Evolutionary conservation across 2,113 vertebrate species (phyloP).

Genomic region (Grus americana): DNA sequence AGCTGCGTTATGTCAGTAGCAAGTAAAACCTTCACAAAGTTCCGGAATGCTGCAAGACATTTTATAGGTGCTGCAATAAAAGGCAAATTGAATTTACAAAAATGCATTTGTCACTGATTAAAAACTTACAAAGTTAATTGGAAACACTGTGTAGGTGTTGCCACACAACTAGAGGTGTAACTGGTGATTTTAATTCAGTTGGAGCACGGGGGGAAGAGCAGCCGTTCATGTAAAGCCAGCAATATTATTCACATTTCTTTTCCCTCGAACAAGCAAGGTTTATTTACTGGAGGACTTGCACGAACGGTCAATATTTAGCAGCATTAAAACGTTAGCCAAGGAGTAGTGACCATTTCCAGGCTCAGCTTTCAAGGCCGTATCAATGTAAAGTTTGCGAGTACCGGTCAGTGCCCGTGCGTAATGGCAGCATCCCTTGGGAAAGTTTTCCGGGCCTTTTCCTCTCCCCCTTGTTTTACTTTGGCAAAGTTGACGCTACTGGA

Average conservation of each 20-base stretch:
- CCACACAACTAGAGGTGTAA: conserved; percentile 84
- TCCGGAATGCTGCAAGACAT: conserved; percentile 95
- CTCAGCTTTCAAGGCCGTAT: neutral
- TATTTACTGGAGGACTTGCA: neutral
- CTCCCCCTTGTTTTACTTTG: neutral
- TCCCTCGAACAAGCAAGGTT: neutral
- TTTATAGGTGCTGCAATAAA: conserved; percentile 87
- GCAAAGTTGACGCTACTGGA: conserved; percentile 29
- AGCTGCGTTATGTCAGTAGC: conserved; percentile 96
- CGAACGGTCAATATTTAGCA: neutral
- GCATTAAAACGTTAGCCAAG: neutral
- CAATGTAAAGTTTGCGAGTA: neutral
- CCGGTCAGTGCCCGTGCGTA: neutral
- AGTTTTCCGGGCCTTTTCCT: neutral
- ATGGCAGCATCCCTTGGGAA: neutral
- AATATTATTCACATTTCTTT: neutral
- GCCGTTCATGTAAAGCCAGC: neutral
- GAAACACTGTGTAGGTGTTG: conserved; percentile 84
- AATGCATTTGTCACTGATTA: conserved; percentile 85
- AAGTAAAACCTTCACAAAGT: conserved; percentile 94
- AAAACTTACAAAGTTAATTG: conserved; percentile 86
- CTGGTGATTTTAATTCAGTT: conserved; percentile 74
- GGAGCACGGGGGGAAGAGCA: neutral
- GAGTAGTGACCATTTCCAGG: neutral
- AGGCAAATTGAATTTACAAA: conserved; percentile 87